phyloP scores from a whole-genome alignment of 2,888 invertebrate genomes.

The Bombyx huttoni region DNA sequence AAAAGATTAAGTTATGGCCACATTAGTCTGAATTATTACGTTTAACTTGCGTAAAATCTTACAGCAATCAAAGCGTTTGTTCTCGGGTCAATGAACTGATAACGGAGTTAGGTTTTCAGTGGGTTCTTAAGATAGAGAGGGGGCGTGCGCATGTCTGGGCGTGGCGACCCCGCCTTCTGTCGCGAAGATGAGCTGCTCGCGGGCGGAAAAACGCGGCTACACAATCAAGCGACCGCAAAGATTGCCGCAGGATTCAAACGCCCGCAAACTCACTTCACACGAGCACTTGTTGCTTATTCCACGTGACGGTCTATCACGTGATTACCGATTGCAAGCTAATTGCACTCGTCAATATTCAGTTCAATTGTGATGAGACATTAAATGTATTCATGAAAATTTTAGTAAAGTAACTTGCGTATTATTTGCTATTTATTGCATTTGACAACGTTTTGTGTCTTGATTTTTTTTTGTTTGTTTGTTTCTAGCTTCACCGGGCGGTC shows the following conservation, averaged over 20 bases:
- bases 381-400: too few relatives aligned
- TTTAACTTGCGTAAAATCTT: too few relatives aligned
- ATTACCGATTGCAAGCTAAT: too few relatives aligned
- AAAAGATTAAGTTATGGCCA: too few relatives aligned
- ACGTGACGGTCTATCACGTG: background rate
- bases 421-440: too few relatives aligned
- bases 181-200: constrained; percentile 43
- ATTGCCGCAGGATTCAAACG: background rate
- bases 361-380: too few relatives aligned
- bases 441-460: too few relatives aligned
- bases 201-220: constrained; percentile 35
- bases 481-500: too few relatives aligned
- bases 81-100: constrained; percentile 2
- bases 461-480: too few relatives aligned
- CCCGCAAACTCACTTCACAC: background rate
- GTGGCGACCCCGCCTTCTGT: constrained; percentile 49
- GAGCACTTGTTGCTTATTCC: constrained; percentile 37
- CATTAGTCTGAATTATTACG: too few relatives aligned
- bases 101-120: background rate
- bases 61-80: background rate
- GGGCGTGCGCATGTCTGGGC: constrained; percentile 54
- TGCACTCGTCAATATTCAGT: too few relatives aligned
- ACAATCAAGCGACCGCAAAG: constrained; percentile 9
- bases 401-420: too few relatives aligned
- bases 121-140: constrained; percentile 29